Base-by-base conservation (phyloP, 1,140 invertebrate species). In the Zaprionus tsacasi region DNA sequence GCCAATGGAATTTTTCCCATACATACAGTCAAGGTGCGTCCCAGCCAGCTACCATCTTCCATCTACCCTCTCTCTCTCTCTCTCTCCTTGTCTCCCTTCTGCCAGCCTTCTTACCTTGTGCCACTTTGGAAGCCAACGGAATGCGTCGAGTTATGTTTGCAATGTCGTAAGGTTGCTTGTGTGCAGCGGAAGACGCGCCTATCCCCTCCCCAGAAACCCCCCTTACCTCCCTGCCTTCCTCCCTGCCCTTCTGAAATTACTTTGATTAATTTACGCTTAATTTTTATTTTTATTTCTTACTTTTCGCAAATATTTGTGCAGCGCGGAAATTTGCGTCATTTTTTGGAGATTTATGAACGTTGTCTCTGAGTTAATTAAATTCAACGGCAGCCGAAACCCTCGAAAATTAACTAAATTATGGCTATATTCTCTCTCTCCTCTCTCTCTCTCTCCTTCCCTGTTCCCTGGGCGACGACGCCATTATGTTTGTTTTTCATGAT, bases 251-350 rank as follows among this genome's bases (percentile, higher is more conserved):
- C 43, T 83, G 40, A 45, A 45, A 45, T 45, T 86, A 88, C 83
- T 88, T 89, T 86, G 83, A 88, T 88, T 88, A 88, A 88, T 88
- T 88, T 88, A 85, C 85, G 81, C 71, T 89, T 89, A 89, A 88
- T 85, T 88, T 88, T 88, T 89, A 88, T 88, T 89, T 89, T 88
- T 88, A 88, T 88, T 88, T 88, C 85, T 88, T 88, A 88, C 81
- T 88, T 60, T 60, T 27, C 70, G 60, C 66, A 27, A 87, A 79
- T 56, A 88, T 87, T 82, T 87, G 71, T 85, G 40, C 57, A 64
- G 69, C 27, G 64, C 73, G 81, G 81, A 85, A 81, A 85, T 85
- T 86, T 85, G 74, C 81, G 81, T 88, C 78, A 83, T 89, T 88
- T 83, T 88, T 35, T 8, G 80, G 72, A 66, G 79, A 88, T 88